Conservation (phyloP, 2,888 invertebrate genomes). For the Pycnomerus fuliginosus region DNA sequence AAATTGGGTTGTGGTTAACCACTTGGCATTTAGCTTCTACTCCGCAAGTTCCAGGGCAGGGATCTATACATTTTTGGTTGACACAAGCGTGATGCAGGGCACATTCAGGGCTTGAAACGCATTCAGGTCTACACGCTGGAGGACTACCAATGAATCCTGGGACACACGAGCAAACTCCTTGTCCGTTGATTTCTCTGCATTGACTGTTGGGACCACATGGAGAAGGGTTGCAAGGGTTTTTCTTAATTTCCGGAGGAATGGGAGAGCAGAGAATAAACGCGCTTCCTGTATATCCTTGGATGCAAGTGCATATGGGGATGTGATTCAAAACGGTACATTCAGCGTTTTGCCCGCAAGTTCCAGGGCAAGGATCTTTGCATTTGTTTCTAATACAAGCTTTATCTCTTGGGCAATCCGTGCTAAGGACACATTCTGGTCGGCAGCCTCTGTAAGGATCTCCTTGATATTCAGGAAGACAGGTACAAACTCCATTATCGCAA, state of each 20-base stretch:
- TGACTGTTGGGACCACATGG: constrained; percentile 81
- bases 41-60: constrained; percentile 83
- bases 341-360: constrained; percentile 71
- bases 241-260: constrained; percentile 31
- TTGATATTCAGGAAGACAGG: constrained; percentile 73
- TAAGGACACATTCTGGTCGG: constrained; percentile 70
- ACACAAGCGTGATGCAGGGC: constrained; percentile 71
- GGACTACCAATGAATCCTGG: constrained; percentile 72
- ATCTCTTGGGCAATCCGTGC: constrained; percentile 63
- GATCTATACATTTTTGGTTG: constrained; percentile 77
- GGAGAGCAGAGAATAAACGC: constrained; percentile 61
- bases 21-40: constrained; percentile 73
- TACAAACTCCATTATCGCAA: constrained; percentile 77
- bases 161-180: constrained; percentile 72
- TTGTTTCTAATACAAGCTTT: constrained; percentile 67
- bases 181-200: constrained; percentile 70
- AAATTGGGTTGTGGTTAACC: constrained; percentile 78
- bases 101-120: constrained; percentile 74
- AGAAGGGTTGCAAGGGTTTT: constrained; percentile 66
- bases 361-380: constrained; percentile 66
- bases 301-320: constrained; percentile 73
- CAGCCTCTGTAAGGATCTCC: constrained; percentile 75
- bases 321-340: constrained; percentile 73
- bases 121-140: constrained; percentile 77
- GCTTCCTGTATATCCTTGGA: constrained; percentile 65